Evolutionary conservation across 2,888 invertebrate species (phyloP), one percentile per base, ranked within the genome.

Genomic region (Alitta virens): DNA sequence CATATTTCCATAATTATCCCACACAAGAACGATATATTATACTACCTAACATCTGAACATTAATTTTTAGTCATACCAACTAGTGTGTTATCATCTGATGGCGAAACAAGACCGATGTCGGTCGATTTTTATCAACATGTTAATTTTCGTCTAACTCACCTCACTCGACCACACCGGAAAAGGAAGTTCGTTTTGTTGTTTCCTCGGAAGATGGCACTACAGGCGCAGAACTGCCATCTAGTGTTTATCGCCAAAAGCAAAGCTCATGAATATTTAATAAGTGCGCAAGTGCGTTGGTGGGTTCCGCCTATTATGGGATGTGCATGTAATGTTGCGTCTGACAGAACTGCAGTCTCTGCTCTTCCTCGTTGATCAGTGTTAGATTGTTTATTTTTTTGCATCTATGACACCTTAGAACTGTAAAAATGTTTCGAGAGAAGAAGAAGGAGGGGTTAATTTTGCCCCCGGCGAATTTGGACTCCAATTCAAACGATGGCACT

Each of bases 261-360:
- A 52, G 18, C 60, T 60, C 60, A 60, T 60, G 60, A 60, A 60
- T 60, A 60, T 42, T 59, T 60, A 54, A 60, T 60, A 12, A 43
- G 42, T 33, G 53, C 53, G 54, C 60, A 54, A 42, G 43, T 53
- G 54, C 43, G 25, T 42, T 60, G 54, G 25, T 27, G 14, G 53
- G 40, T 60, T 60, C 60, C 60, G 53, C 23, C 43, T 60, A 60
- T 60, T 60, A 60, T 60, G 60, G 60, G 60, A 60, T 60, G 60
- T 40, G 42, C 38, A 38, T 33, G 33, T n/a, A 51, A 27, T 59
- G 46, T 46, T 46, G n/a, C 21, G 33, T 33, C 33, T 33, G 33
- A 33, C 33, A 33, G 12, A 12, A 33, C 12, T 33, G 33, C 12
- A 5, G 12, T 33, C 33, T 12, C 33, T 7, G 7, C 33, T 7